Percentiles rank a stretch among this genome's conserved stretches.
phyloP scores from a whole-genome alignment of 2,797 vertebrate species.

The Parotocinclus haroldoi region DNA sequence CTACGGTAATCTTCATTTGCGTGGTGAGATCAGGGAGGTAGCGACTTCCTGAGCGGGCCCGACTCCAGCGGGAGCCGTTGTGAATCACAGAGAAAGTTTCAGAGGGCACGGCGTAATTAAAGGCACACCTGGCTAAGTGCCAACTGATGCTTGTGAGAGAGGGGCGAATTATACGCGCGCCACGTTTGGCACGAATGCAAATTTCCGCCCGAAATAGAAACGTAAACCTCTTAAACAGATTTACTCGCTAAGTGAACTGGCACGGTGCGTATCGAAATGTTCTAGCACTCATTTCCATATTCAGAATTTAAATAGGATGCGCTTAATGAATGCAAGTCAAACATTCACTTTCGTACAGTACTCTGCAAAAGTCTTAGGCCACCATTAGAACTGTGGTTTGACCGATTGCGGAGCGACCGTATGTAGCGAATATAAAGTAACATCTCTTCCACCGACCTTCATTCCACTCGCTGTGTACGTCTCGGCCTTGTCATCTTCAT shows the following conservation, averaged over 20 bases:
- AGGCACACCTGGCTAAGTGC: constrained; percentile 27
- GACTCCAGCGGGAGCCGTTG: constrained; percentile 28
- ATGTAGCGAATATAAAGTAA: too few species aligned
- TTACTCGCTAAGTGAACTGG: constrained; percentile 16
- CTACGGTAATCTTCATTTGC: constrained; percentile 39
- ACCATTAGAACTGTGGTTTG: too few species aligned
- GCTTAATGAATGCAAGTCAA: too few species aligned
- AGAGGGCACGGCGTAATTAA: constrained; percentile 35
- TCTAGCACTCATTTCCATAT: neutral
- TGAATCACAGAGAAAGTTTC: constrained; percentile 30
- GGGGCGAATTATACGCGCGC: neutral
- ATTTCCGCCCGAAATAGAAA: constrained; percentile 20
- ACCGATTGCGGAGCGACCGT: too few species aligned
- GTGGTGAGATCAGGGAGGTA: constrained; percentile 40
- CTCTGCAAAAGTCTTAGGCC: too few species aligned
- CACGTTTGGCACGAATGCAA: constrained; percentile 1
- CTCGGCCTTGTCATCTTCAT: too few species aligned
- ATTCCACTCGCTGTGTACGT: too few species aligned
- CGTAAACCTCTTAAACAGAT: constrained; percentile 22
- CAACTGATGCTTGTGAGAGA: constrained; percentile 8
- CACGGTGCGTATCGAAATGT: neutral
- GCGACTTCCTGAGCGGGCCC: constrained; percentile 23
- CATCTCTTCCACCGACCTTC: too few species aligned
- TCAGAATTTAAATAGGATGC: too few species aligned
- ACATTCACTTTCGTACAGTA: too few species aligned